Conservation (phyloP, 2,113 vertebrate genomes). For the Rhegmatorhina hoffmannsi region DNA sequence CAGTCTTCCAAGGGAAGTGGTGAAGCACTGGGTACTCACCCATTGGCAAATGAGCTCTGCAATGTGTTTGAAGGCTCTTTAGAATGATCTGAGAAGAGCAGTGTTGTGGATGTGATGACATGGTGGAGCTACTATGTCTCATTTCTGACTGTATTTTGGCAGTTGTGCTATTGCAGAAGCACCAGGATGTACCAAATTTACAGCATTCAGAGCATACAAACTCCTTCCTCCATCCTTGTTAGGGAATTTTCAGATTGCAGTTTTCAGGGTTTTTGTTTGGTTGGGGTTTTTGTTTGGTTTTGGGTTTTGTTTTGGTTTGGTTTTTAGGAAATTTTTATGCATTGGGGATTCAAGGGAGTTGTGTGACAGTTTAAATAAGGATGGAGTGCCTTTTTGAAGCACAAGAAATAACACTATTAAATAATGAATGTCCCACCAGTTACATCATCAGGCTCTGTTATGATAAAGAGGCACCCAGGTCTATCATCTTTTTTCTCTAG, state of each 20-base stretch:
- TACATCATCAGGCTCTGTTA: background rate
- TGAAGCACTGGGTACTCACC: background rate
- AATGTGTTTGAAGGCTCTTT: background rate
- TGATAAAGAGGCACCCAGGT: background rate
- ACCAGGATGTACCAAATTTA: background rate
- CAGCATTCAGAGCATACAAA: background rate
- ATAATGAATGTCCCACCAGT: background rate
- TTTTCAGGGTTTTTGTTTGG: background rate
- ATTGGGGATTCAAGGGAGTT: background rate
- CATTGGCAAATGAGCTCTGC: background rate
- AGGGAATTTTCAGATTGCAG: background rate
- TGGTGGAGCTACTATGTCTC: background rate
- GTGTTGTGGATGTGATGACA: background rate
- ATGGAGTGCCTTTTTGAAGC: background rate
- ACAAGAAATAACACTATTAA: background rate
- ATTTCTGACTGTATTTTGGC: background rate
- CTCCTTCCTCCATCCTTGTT: background rate
- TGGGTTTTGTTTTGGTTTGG: background rate
- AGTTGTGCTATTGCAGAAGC: background rate
- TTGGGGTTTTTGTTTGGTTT: background rate
- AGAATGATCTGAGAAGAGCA: background rate
- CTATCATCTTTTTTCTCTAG: background rate
- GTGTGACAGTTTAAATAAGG: background rate
- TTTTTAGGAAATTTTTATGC: background rate
- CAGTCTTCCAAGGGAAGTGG: conserved; percentile 24